A percentile compares a stretch with the other conserved stretches of the same genome.
These are phyloP conservation scores for Clupea harengus DNA, from an alignment of 2,113 vertebrate genomes.

Conservation along the genomic window DNA sequence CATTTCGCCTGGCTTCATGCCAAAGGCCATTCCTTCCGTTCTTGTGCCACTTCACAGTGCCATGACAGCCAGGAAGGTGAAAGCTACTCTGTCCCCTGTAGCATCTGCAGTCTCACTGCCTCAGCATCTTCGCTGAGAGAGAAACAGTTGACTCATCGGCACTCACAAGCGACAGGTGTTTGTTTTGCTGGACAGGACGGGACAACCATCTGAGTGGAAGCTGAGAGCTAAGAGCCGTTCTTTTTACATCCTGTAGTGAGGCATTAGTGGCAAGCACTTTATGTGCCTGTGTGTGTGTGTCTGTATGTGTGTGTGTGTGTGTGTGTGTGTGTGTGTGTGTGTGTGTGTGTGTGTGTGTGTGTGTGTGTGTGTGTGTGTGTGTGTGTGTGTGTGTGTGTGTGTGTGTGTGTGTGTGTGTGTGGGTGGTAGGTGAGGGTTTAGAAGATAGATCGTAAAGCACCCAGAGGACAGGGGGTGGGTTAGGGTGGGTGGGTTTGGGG, in stretches of 20 bases:
- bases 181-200: no score
- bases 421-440: conserved; percentile 54
- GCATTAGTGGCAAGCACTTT: neutral
- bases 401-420: conserved; percentile 62
- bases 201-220: no score
- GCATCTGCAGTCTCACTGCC: no score
- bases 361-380: neutral
- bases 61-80: no score
- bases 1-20: no score
- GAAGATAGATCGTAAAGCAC: conserved; percentile 66
- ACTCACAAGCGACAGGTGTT: neutral
- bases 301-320: conserved; percentile 28
- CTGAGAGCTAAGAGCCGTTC: no score
- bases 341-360: conserved; percentile 28
- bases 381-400: neutral
- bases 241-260: no score
- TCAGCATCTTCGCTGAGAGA: no score
- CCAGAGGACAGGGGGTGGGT: neutral
- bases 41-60: no score
- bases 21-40: no score
- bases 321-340: neutral
- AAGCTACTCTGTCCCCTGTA: no score
- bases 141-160: neutral
- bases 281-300: neutral
- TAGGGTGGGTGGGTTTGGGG: no score